Conservation (phyloP, 2,113 vertebrate species). For the Actenoides lindsayi region DNA sequence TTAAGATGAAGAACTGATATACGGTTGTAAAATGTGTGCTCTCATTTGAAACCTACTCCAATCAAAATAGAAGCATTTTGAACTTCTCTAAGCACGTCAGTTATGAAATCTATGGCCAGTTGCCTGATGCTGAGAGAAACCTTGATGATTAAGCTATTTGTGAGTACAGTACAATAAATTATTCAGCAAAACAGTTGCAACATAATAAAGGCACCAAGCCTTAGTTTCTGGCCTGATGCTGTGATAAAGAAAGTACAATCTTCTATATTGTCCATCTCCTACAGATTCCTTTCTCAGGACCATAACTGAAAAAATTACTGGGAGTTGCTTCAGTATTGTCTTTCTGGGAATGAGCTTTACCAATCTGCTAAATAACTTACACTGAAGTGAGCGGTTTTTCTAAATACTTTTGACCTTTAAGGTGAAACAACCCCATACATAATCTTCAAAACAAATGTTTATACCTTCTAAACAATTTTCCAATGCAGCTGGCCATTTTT, state of each 20-base stretch:
- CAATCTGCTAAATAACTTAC: not conserved
- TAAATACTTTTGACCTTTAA: conserved; percentile 27
- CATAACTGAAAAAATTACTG: not conserved
- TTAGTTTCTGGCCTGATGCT: conserved; percentile 2
- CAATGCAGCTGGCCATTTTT: conserved; percentile 63
- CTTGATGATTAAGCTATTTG: not conserved
- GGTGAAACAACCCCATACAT: conserved; percentile 32
- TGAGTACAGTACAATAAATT: conserved; percentile 7
- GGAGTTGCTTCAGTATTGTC: not conserved
- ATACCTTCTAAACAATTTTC: conserved; percentile 48
- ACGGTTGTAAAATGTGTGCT: accelerated
- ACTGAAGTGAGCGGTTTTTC: not conserved
- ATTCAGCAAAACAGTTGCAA: not conserved
- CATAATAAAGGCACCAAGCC: not conserved
- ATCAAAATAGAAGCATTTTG: not conserved
- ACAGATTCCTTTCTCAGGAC: conserved; percentile 5
- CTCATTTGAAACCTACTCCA: not conserved
- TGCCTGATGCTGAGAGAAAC: not conserved
- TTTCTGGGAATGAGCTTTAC: not conserved
- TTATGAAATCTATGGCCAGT: not conserved
- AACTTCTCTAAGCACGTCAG: not conserved
- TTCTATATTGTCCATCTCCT: not conserved
- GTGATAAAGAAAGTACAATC: conserved; percentile 40
- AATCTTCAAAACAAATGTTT: conserved; percentile 46
- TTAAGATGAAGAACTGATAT: not conserved